Base-by-base conservation (phyloP, 2,888 invertebrate species). In the Pheosia tremula region DNA sequence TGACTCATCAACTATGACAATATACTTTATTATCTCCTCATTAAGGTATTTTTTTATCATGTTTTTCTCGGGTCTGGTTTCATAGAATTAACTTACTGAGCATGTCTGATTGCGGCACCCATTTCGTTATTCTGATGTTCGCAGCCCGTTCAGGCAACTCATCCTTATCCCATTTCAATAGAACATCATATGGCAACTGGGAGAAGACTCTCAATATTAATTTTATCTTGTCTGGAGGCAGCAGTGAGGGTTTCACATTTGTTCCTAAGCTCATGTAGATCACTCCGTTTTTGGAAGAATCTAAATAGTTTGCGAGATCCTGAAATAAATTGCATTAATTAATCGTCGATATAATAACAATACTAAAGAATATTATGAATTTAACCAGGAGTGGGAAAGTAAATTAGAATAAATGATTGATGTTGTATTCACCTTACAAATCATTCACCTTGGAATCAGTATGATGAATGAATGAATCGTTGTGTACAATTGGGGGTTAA, bases 41-140 rank as follows among this genome's bases (percentile, higher is more conserved):
- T 24, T 24, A 24, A 24, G 24, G 24, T 24, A 24, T 24, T 24
- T 24, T 24, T 24, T 24, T 0, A 24, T 24, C 24, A 24, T 24
- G 24, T 24, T n/a, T n/a, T 5, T 47, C 47, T 47, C 24, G 24
- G 24, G 24, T 24, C 24, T 24, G 24, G 24, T 24, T 24, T 24
- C 24, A 24, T 1, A 47, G 10, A n/a, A 47, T 10, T 47, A 37
- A 74, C 78, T 75, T 71, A 85, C 89, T 81, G 0, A 91, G 66
- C 39, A 93, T 68, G 70, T 92, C 91, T 8, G 86, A 80, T 63
- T 92, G 93, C 0, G 93, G 91, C 7, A 87, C 60, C 83, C 84
- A 87, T 62, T 81, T 81, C 0, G 69, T 70, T 37, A 81, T 76
- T 60, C 67, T 78, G 1, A 84, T 24, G 24, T 24, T 24, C 24